Percentiles rank a stretch among this genome's conserved stretches.
These are phyloP conservation scores for Diachrysia chrysitis DNA, from an alignment of 2,888 invertebrate genomes.

Conservation along the genomic window DNA sequence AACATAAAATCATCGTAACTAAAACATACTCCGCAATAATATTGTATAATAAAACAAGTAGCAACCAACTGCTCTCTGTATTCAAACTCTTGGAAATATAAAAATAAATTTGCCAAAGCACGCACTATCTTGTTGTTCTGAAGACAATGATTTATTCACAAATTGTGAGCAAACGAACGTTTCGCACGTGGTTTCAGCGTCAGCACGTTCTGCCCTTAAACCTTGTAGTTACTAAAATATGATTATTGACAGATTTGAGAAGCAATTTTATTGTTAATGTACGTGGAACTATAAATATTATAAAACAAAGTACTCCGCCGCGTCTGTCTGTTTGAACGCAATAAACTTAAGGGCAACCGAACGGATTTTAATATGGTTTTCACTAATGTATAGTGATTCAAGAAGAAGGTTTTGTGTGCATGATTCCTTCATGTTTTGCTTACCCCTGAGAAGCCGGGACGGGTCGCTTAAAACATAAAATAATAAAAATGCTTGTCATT, in stretches of 20 bases:
- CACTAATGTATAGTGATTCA: no score
- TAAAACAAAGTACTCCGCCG: no score
- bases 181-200: constrained; percentile 56
- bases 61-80: constrained; percentile 50
- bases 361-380: no score
- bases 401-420: no score
- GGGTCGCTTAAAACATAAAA: no score
- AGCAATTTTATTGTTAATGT: no score
- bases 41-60: constrained; percentile 37
- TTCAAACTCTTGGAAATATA: constrained; percentile 75
- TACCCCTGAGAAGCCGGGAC: no score
- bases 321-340: no score
- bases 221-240: constrained; percentile 41
- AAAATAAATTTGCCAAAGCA: constrained; percentile 81
- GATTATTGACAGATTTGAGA: constrained; percentile 11
- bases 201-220: constrained; percentile 26
- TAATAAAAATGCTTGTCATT: no score
- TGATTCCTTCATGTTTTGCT: no score
- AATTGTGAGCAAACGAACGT: constrained; percentile 66
- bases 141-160: constrained; percentile 83
- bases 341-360: no score
- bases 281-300: no score
- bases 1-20: constrained; percentile 4
- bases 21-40: constrained; percentile 4
- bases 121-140: constrained; percentile 82